Percentiles rank a stretch among this genome's conserved stretches.
Evolutionary conservation across 2,113 vertebrate genomes (phyloP).

Genomic region (Myotis yumanensis): DNA sequence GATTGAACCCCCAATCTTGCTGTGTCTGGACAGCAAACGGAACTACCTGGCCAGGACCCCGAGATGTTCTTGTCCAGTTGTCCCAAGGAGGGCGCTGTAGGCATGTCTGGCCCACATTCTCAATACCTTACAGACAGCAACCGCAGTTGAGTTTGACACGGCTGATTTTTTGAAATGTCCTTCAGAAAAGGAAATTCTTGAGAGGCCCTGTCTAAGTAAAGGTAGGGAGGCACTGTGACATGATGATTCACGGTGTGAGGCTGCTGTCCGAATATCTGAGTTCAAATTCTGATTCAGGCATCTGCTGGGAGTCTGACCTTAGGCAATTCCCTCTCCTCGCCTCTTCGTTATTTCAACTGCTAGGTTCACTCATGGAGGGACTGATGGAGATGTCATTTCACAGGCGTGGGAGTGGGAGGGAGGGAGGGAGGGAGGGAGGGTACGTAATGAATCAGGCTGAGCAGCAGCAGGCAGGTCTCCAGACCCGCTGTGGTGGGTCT

Average conservation of each 20-base stretch:
- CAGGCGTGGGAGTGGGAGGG: not conserved
- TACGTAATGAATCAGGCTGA: not conserved
- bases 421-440: not conserved
- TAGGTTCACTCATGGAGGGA: not conserved
- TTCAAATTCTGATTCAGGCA: not conserved
- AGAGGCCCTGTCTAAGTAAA: not conserved
- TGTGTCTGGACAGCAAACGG: not conserved
- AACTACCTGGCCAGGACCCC: not conserved
- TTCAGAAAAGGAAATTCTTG: not conserved
- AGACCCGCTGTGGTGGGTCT: not conserved
- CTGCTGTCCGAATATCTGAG: not conserved
- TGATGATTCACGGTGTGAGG: not conserved
- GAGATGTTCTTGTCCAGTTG: not conserved
- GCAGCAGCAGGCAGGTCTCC: not conserved
- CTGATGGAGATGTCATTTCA: not conserved
- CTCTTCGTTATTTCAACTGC: not conserved
- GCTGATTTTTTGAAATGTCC: not conserved
- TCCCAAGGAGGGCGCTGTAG: fast-evolving
- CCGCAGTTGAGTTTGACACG: not conserved
- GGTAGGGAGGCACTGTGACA: not conserved
- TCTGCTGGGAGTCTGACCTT: not conserved
- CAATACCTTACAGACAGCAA: not conserved
- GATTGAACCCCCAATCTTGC: not conserved
- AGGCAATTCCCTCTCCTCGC: not conserved
- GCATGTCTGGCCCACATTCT: not conserved